Evolutionary conservation across 2,113 vertebrate genomes (phyloP).

Genomic region (Phalacrocorax brasilianus): DNA sequence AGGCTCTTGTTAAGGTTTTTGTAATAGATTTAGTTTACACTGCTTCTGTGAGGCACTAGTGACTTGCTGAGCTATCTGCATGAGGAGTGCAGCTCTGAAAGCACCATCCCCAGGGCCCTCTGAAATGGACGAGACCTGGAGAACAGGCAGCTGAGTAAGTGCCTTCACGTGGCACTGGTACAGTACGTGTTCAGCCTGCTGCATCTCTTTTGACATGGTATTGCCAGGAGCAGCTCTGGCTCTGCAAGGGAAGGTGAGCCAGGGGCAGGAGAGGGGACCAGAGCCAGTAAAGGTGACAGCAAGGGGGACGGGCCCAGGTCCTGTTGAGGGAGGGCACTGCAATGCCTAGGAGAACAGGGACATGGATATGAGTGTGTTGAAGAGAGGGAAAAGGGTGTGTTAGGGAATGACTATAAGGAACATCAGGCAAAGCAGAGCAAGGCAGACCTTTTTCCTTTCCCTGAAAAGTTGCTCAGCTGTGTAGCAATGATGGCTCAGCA

Average conservation of each 20-base stretch:
- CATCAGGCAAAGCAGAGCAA: background rate
- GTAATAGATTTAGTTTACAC: background rate
- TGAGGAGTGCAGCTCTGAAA: background rate
- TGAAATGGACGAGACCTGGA: background rate
- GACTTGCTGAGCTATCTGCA: background rate
- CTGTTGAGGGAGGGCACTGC: background rate
- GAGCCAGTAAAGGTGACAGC: background rate
- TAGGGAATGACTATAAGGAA: background rate
- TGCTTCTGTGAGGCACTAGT: background rate
- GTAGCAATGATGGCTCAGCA: background rate
- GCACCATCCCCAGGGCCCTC: background rate
- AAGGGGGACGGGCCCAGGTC: background rate
- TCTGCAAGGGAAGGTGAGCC: background rate
- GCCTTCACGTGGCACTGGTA: background rate
- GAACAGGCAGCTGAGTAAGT: background rate
- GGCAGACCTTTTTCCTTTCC: background rate
- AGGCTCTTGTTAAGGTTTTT: background rate
- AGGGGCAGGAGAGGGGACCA: background rate
- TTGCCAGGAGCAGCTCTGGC: background rate
- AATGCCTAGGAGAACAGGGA: background rate
- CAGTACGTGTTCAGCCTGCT: background rate
- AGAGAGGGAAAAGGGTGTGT: background rate
- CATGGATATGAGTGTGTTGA: background rate
- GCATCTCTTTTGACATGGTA: background rate
- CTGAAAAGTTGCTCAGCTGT: background rate